phyloP scores from a whole-genome alignment of 2,888 invertebrate genomes.

The Microplitis deprimator region DNA sequence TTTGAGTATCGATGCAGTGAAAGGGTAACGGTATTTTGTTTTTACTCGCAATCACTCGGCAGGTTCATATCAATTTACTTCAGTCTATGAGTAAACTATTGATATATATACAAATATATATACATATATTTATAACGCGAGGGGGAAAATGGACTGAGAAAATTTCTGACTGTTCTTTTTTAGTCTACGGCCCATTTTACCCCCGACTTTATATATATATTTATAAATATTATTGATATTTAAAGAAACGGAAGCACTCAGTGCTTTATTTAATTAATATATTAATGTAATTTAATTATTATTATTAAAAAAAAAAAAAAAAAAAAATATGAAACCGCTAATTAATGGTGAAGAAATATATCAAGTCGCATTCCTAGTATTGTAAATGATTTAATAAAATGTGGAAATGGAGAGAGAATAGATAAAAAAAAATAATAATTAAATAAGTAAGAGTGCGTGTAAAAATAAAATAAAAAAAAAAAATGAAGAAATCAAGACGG shows the following conservation, averaged over 20 bases:
- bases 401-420: conserved; percentile 45
- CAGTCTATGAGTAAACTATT: neutral
- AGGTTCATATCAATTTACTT: conserved; percentile 16
- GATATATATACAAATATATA: neutral
- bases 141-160: no score
- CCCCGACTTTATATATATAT: neutral
- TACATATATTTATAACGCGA: neutral
- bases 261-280: neutral
- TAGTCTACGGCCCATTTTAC: no score
- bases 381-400: conserved; percentile 42
- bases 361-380: conserved; percentile 40
- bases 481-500: conserved; percentile 18
- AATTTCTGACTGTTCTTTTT: no score
- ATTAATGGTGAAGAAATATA: conserved; percentile 34
- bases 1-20: neutral
- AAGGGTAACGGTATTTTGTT: no score
- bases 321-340: conserved; percentile 2
- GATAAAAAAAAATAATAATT: conserved; percentile 10
- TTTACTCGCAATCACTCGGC: no score
- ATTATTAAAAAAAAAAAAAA: neutral
- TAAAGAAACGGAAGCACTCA: neutral
- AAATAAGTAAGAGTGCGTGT: conserved; percentile 29
- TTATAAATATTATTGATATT: conserved; percentile 8
- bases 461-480: conserved; percentile 22
- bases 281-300: neutral